Percentiles rank a stretch among this genome's conserved stretches.
phyloP scores from a whole-genome alignment of 2,888 invertebrate species.

The Drosophila longiperda region DNA sequence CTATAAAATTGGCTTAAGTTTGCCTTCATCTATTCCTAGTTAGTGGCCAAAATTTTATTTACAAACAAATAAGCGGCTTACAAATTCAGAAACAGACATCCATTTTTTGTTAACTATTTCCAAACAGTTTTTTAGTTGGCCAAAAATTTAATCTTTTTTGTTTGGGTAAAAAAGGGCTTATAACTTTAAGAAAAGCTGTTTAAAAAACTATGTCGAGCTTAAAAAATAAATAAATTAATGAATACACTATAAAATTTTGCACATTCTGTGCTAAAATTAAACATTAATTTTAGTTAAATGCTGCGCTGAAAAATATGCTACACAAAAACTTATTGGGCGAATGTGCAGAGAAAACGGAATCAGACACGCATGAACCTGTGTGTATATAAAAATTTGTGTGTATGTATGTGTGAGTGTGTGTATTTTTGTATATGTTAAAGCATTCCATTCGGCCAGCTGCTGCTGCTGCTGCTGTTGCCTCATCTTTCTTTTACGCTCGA shows the following conservation, averaged over 20 bases:
- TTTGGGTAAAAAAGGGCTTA: neutral
- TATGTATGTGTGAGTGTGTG: constrained; percentile 20
- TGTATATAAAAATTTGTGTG: constrained; percentile 9
- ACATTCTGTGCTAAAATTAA: neutral
- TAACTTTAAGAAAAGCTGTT: neutral
- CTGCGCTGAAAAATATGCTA: constrained; percentile 20
- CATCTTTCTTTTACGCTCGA: constrained; percentile 81
- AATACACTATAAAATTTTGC: neutral
- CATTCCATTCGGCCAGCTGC: constrained; percentile 67
- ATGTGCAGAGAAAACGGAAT: constrained; percentile 39
- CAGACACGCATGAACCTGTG: constrained; percentile 18
- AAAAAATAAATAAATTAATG: neutral
- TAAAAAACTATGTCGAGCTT: neutral
- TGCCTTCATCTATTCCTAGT: neutral
- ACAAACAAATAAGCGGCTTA: neutral
- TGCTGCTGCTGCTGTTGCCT: constrained; percentile 62
- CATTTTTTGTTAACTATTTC: neutral
- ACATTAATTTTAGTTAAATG: neutral
- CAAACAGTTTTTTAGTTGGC: neutral
- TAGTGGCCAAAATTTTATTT: neutral
- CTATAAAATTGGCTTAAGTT: neutral
- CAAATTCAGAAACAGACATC: neutral
- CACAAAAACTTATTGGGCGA: constrained; percentile 26
- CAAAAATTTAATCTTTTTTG: neutral
- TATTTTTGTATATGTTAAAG: constrained; percentile 27